Base-by-base conservation (phyloP, 2,113 vertebrate genomes). In the Crotalus horridus region DNA sequence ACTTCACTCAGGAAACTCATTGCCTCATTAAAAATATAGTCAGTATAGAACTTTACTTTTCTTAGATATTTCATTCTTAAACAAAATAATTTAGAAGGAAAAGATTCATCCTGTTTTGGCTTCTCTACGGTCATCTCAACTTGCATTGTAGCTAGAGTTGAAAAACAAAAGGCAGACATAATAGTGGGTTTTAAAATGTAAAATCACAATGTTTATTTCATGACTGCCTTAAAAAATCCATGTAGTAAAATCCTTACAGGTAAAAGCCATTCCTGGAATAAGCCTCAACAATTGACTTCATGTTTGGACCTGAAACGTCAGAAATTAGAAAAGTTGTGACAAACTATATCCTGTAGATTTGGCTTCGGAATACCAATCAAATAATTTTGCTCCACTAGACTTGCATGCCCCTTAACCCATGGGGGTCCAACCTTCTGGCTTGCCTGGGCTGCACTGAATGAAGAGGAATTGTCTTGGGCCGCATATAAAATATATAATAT, bases 11-110 rank as follows among this genome's bases (percentile, higher is more conserved):
- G 69, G 94, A 96, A 97, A 64, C 92, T 96, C 96, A 95, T 97
- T 97, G 97, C 95, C 96, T 95, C 95, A 96, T 96, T 97, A 96
- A 96, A 96, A 97, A 94, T 96, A 94, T 21, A 95, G 61, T 93
- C 92, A 54, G 94, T 64, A 91, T 92, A 93, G 88, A 51, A 96
- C 29, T 91, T 58, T 51, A 95, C 85, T 20, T 95, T 93, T 95
- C 48, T 51, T 89, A 8, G 51, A 29, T 59, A 87, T 64, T 88
- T 87, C 39, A 93, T 96, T 96, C 96, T 95, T 95, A 91, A 96
- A 96, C 96, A 96, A 87, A 95, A 93, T 93, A 93, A 94, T 89
- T 91, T 94, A 92, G 89, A 92, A 92, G 56, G 91, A 90, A 90
- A 15, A 88, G 94, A 95, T 95, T 26, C 56, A 91, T 53, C 94